Base-by-base conservation (phyloP, 2,888 invertebrate species). In the Epistrophella euchroma region DNA sequence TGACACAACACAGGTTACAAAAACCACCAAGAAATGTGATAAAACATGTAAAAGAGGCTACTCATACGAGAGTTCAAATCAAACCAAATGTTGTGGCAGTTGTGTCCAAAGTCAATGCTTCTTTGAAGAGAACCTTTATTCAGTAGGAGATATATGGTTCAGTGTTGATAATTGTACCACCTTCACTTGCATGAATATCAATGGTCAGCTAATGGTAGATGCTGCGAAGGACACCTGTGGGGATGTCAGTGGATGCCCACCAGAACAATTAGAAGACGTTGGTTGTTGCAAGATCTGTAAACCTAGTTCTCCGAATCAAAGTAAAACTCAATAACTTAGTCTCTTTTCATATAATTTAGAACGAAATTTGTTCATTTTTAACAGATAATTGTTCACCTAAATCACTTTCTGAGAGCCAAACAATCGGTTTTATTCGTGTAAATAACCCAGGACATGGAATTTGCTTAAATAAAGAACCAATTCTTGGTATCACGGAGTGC, bases 241-340 rank as follows among this genome's bases (percentile, higher is more conserved):
- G 1, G 94, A 95, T 91, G 90, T 96, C 37, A 92, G 94, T 0
- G 90, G 92, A 55, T 97, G 97, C 89, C 93, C 94, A 0, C 45
- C 75, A 0, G 91, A 93, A 0, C 93, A 94, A 25, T 91, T 94
- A 82, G 94, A 94, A 89, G 91, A 92, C 15, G 94, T 95, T 32
- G 95, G 95, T 64, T 97, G 97, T 91, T 97, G 97, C 89, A 92
- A 94, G 37, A 91, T 93, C 60, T 97, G 97, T 90, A 94, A 94
- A 85, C 89, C 93, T 28, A 94, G 93, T 2, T 90, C 94, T 0
- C 89, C 91, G 10, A 89, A 93, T 5, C 92, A 93, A 86, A 93
- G 94, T 94, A 91, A 91, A 84, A 91, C 0, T 17, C 17, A 2
- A n/a, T n/a, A n/a, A n/a, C 6, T 0, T 2, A 7, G 15, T 1